Base-by-base conservation (phyloP, 2,797 vertebrate genomes). In the Aphelocoma californica region DNA sequence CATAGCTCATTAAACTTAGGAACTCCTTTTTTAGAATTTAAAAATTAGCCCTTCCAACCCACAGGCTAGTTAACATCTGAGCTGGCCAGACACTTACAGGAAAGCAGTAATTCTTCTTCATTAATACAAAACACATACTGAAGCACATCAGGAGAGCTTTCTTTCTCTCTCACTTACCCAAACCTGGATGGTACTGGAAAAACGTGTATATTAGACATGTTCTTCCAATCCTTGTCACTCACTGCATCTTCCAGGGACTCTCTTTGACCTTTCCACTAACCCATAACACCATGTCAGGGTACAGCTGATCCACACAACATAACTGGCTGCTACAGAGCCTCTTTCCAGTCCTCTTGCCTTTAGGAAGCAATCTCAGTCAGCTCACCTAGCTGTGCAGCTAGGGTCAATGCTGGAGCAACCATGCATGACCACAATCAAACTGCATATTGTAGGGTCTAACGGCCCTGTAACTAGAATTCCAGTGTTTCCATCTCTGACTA, bases 201-300 rank as follows among this genome's bases (percentile, higher is more conserved):
- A 78, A 31, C 0, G 0, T 15, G 20, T 28, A 7, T n/a, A 31
- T 60, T 62, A 64, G 60, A 40, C 6, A 4, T 4, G 18, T 70
- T 86, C 45, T 77, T 34, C 23, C 20, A 65, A 45, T 42, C 13
- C 4, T 16, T 53, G 7, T 34, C 12, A 14, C 20, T 86, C 42
- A 36, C 3, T 60, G 45, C 31, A n/a, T 67, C 61, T 94, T 78
- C n/a, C 13, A 53, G 32, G 48, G 32, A n/a, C 21, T 83, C 40
- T 53, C 11, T 61, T 79, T 7, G 8, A 67, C 44, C 17, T 61
- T 50, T 87, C 18, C 26, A 19, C 36, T 65, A 84, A 18, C 42
- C 32, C 10, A 1, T 18, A 53, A 38, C 0, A 4, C 28, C 16
- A 34, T 25, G 12, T 23, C 44, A 80, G 25, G 23, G 20, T 40